Base-by-base conservation (phyloP, 1,140 invertebrate species). In the Psix sp. region DNA sequence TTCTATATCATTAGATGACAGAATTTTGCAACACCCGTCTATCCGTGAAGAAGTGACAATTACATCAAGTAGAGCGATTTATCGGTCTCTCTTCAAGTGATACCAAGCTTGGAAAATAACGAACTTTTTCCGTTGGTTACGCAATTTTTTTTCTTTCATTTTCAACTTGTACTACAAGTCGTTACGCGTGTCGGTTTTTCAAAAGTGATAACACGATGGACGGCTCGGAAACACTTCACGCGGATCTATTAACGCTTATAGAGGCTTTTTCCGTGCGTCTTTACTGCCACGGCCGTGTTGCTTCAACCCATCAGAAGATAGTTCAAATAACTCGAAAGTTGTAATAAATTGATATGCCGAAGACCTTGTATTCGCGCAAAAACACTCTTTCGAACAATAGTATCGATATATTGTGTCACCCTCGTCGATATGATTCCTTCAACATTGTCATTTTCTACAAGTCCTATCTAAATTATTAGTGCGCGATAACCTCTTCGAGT, bases 261-360 rank as follows among this genome's bases (percentile, higher is more conserved):
- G n/a, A n/a, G n/a, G n/a, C n/a, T n/a, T n/a, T n/a, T n/a, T 11
- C 33, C 1, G 33, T 14, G 29, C 29, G 21, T 20, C 36, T 15
- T 51, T 49, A 18, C 51, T 49, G 46, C 38, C 13, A 59, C 65
- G 17, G 45, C 40, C 18, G 49, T 67, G 51, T 49, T 51, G 35
- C 42, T 56, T 57, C 45, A 14, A 39, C 54, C 39, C 57, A 71
- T 63, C 59, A 13, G 29, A 16, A 63, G 62, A 74, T 66, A 74
- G 62, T 62, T 57, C 33, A n/a, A 43, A 29, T 49, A 11, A 33
- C 52, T 75, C 65, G 48, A 71, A 38, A 46, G 42, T 79, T 62
- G 72, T 51, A 51, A 76, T 78, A 74, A 77, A 60, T 80, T 79
- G 75, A 77, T 60, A 75, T 57, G 74, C 40, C 24, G 46, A 60